These are phyloP conservation scores for Athene cunicularia DNA, from an alignment of 2,113 vertebrate genomes.

Conservation along the genomic window DNA sequence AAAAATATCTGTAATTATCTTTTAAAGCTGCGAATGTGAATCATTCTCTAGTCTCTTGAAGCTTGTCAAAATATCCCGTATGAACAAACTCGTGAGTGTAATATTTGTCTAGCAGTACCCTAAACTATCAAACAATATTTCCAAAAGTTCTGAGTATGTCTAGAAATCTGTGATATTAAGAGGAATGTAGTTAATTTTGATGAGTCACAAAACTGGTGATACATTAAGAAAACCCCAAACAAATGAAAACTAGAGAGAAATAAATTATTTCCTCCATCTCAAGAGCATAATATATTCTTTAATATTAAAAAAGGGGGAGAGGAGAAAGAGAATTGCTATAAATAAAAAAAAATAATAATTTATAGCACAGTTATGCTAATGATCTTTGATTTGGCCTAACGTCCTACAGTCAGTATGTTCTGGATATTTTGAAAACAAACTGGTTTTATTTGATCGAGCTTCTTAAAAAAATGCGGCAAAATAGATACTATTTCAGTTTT, in stretches of 20 bases:
- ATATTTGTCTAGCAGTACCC: not conserved
- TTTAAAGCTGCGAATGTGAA: not conserved
- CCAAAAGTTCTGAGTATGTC: not conserved
- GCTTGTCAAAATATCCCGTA: not conserved
- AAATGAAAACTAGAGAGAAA: not conserved
- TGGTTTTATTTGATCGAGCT: slow-evolving; percentile 7
- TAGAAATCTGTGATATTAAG: not conserved
- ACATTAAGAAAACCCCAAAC: not conserved
- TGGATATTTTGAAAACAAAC: slow-evolving; percentile 7
- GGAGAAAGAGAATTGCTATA: not conserved
- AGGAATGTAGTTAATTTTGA: not conserved
- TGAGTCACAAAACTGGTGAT: not conserved
- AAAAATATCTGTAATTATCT: not conserved
- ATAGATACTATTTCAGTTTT: slow-evolving; percentile 53
- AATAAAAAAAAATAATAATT: not conserved
- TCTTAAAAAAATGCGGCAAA: slow-evolving; percentile 37
- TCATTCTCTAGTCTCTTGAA: not conserved
- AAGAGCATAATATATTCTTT: not conserved
- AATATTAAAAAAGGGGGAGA: accelerated
- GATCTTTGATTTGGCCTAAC: not conserved
- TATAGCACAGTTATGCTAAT: not conserved
- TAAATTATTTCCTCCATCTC: not conserved
- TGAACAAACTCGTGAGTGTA: not conserved
- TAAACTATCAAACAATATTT: not conserved
- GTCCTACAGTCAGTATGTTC: not conserved